Percentiles rank a stretch among this genome's conserved stretches.
These are phyloP conservation scores for Phymanthus crucifer DNA, from an alignment of 92 coral and sea anemone species.

Conservation along the genomic window DNA sequence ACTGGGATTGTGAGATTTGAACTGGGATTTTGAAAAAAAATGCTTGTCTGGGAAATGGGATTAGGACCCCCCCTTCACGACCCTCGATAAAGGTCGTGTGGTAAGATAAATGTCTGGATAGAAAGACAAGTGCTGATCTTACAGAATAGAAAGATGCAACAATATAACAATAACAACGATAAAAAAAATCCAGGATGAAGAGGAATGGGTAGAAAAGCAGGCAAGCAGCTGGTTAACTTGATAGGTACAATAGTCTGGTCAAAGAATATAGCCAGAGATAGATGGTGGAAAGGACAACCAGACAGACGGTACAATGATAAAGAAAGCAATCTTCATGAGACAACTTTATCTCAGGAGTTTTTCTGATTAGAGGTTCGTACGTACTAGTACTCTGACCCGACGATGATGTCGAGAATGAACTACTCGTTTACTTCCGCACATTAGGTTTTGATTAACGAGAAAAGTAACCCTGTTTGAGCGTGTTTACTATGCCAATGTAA, in stretches of 20 bases:
- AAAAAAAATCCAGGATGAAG: too few species aligned
- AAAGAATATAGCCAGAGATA: not conserved
- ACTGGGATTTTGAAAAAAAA: too few species aligned
- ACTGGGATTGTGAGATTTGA: too few species aligned
- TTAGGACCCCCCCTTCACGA: too few species aligned
- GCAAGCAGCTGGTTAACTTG: too few species aligned
- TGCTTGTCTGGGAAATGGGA: too few species aligned
- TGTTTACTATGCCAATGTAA: not conserved
- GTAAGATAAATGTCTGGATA: too few species aligned
- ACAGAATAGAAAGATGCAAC: too few species aligned
- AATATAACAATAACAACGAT: too few species aligned
- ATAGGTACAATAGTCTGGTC: not conserved
- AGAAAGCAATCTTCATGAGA: not conserved
- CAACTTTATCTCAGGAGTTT: not conserved
- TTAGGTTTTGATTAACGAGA: not conserved
- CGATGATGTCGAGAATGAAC: not conserved
- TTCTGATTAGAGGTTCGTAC: not conserved
- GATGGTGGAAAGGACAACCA: not conserved
- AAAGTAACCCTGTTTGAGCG: not conserved
- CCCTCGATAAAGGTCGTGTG: too few species aligned
- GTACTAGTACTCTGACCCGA: not conserved
- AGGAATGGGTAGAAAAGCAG: too few species aligned
- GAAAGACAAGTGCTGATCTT: too few species aligned
- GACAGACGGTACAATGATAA: not conserved
- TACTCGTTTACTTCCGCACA: not conserved